Conservation (phyloP, 92 coral and sea anemone species). For the Plumapathes pennacea region DNA sequence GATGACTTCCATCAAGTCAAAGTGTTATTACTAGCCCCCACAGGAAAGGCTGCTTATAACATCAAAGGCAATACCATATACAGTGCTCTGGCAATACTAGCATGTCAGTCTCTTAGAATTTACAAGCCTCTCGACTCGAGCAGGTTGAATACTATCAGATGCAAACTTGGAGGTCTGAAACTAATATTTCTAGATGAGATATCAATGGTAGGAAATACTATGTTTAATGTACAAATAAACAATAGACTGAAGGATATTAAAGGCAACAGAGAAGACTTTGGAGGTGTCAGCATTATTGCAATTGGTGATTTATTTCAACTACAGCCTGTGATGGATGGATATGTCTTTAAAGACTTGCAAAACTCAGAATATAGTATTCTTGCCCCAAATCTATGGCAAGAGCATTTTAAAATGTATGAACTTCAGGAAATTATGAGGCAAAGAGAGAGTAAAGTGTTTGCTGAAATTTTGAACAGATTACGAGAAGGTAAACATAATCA, state of each 20-base stretch:
- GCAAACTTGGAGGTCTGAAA: conserved; percentile 51
- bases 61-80: conserved; percentile 66
- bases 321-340: conserved; percentile 33
- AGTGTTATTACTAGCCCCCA: conserved; percentile 58
- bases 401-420: conserved; percentile 28
- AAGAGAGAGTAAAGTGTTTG: conserved; percentile 41
- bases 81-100: conserved; percentile 55
- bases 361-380: conserved; percentile 26
- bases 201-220: conserved; percentile 58
- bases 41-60: conserved; percentile 49
- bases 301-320: conserved; percentile 56
- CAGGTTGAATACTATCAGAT: conserved; percentile 58
- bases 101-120: conserved; percentile 49
- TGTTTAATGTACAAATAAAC: conserved; percentile 51
- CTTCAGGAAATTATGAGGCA: conserved; percentile 18
- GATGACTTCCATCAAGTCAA: conserved; percentile 38
- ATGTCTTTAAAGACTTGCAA: conserved; percentile 3
- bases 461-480: conserved; percentile 17
- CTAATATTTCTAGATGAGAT: conserved; percentile 46
- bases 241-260: conserved; percentile 56
- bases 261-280: conserved; percentile 40
- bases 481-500: conserved; percentile 42
- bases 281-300: conserved; percentile 53
- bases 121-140: conserved; percentile 64
- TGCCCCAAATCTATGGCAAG: conserved; percentile 38